Evolutionary conservation across 1,140 invertebrate species (phyloP), one percentile per base, ranked within the genome.

Genomic region (Caenorhabditis remanei): DNA sequence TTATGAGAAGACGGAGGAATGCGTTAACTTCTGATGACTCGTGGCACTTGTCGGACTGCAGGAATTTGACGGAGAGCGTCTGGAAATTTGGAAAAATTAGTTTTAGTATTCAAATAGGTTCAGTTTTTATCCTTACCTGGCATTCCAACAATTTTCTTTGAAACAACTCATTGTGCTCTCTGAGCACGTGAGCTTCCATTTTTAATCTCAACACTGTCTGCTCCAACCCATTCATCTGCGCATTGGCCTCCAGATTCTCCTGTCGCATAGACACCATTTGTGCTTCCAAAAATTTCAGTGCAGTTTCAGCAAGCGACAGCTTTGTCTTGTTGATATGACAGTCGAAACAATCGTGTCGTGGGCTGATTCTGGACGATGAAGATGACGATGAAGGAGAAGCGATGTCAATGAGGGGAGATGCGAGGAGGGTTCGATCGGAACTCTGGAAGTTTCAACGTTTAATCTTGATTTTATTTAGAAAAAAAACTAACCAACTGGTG

Each of bases 111-210:
- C 50, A 53, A 1, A 16, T 53, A 9, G 50, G 7, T 61, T 6
- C n/a, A 1, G 21, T 40, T 13, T 13, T 67, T 16, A 4, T 67
- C 14, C 71, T 50, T n/a, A 79, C 71, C 71, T 79, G 71, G 41
- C 71, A 79, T n/a, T 79, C 46, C 11, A 79, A 50, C 46, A 79
- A 24, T 13, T 79, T 79, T 9, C n/a, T 24, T n/a, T 79, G 71
- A 11, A 79, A 79, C n/a, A 79, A 11, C n/a, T 50, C 71, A 32
- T 79, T 79, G n/a, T 79, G 71, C n/a, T 79, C 71, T 9, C 71
- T 16, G n/a, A 79, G 71, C n/a, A 24, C 71, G 13, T n/a, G 19
- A 13, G 71, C 71, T 11, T 79, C 46, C 71, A 50, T 50, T 53
- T 11, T 79, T 2, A 79, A 24, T 53, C 46, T 48, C 6, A 48